Percentiles rank a stretch among this genome's conserved stretches.
Evolutionary conservation across 2,888 invertebrate genomes (phyloP).

Genomic region (Eumerus sabulonum): DNA sequence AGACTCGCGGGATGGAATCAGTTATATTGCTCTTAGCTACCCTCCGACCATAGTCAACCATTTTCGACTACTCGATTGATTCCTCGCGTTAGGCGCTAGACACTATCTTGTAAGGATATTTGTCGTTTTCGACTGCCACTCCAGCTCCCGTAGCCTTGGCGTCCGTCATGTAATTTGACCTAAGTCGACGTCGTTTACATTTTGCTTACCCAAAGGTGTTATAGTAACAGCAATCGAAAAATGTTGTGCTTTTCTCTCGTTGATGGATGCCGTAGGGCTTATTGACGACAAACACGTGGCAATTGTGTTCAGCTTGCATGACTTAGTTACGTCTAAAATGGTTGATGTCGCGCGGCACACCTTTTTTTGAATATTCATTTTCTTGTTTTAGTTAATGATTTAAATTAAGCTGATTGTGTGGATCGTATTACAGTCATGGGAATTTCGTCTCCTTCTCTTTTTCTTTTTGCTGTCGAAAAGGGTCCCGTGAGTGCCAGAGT

Average conservation of each 20-base stretch:
- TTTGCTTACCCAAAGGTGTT: constrained; percentile 48
- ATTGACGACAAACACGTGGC: constrained; percentile 56
- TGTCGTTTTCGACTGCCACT: too few species aligned
- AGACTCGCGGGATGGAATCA: too few species aligned
- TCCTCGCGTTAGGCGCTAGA: too few species aligned
- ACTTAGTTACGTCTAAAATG: constrained; percentile 38
- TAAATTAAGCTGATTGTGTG: constrained; percentile 17
- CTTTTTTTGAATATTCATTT: neutral
- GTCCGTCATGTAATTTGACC: constrained; percentile 42
- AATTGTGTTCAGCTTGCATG: constrained; percentile 44
- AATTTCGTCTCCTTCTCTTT: neutral
- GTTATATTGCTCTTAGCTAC: too few species aligned
- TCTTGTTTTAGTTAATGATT: constrained; percentile 21
- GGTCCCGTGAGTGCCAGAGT: too few species aligned
- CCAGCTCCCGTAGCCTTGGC: too few species aligned
- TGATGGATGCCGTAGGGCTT: too few species aligned
- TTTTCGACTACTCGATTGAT: too few species aligned
- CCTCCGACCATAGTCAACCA: too few species aligned
- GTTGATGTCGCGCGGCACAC: constrained; percentile 22
- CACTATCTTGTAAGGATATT: too few species aligned
- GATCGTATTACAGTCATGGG: constrained; percentile 34
- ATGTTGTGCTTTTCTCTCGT: constrained; percentile 21
- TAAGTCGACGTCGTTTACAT: constrained; percentile 28
- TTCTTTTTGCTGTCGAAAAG: too few species aligned
- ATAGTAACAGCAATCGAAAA: constrained; percentile 36